Percentiles rank a stretch among this genome's conserved stretches.
These are phyloP conservation scores for Drosophila antonietae DNA, from an alignment of 2,888 invertebrate genomes.

Conservation along the genomic window DNA sequence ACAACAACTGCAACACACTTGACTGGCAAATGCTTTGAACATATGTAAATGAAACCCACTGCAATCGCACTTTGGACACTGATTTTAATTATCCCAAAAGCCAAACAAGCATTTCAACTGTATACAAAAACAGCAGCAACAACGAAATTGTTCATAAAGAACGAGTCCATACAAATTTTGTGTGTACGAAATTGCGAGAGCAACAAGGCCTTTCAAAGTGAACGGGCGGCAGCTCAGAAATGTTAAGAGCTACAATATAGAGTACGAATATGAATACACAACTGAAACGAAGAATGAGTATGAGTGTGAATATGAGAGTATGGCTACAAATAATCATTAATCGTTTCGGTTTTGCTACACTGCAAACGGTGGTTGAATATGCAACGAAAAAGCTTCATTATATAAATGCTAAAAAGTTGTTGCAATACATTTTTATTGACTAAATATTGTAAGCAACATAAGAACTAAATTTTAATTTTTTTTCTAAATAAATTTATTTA, in stretches of 20 bases:
- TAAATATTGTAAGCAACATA: too few species aligned
- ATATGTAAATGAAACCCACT: conserved; percentile 72
- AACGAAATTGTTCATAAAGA: conserved; percentile 38
- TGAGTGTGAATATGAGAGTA: neutral
- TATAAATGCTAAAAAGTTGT: neutral
- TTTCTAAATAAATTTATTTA: too few species aligned
- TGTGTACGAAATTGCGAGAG: conserved; percentile 36
- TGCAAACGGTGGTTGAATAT: neutral
- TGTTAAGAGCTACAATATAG: conserved; percentile 2
- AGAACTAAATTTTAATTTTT: too few species aligned
- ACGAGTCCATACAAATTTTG: conserved; percentile 53
- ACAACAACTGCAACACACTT: conserved; percentile 36
- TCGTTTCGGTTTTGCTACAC: too few species aligned
- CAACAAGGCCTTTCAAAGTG: conserved; percentile 55
- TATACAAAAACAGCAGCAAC: conserved; percentile 1
- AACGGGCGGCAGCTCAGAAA: conserved; percentile 45
- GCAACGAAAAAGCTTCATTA: neutral
- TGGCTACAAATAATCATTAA: neutral
- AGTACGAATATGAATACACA: neutral
- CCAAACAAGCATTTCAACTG: conserved; percentile 17
- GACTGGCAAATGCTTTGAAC: conserved; percentile 66
- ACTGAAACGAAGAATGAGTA: neutral
- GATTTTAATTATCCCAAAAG: conserved; percentile 73
- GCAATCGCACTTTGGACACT: conserved; percentile 74
- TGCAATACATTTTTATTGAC: neutral